Conservation (phyloP, 2,888 invertebrate species). For the Drosophila affinis region DNA sequence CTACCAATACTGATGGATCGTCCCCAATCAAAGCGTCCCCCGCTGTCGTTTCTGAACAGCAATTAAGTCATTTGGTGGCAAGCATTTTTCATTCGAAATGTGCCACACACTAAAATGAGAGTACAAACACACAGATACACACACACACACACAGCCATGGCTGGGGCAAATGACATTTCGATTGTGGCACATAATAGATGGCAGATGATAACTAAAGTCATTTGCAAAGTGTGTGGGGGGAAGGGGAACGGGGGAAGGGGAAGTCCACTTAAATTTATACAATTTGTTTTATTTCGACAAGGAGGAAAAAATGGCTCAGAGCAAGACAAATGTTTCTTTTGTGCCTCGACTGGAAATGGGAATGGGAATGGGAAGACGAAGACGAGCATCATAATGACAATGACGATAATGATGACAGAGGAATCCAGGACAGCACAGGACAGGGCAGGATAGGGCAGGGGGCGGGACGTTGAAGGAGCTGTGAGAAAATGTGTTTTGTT, state of each 20-base stretch:
- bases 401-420: conserved; percentile 20
- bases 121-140: not conserved
- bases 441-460: conserved; percentile 32
- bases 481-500: conserved; percentile 54
- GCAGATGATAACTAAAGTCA: conserved; percentile 63
- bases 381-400: conserved; percentile 41
- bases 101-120: conserved; percentile 14
- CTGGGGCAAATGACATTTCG: conserved; percentile 56
- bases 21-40: not conserved
- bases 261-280: conserved; percentile 58
- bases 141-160: not conserved
- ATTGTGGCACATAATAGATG: conserved; percentile 65
- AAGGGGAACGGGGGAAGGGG: not conserved
- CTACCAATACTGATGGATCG: not conserved
- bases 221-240: conserved; percentile 52
- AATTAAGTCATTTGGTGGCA: conserved; percentile 34
- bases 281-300: conserved; percentile 69
- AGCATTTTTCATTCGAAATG: conserved; percentile 46
- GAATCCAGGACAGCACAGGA: conserved; percentile 16
- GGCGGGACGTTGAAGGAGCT: conserved; percentile 7
- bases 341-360: conserved; percentile 46
- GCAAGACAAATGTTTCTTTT: conserved; percentile 69
- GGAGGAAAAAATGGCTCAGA: conserved; percentile 38
- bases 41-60: conserved; percentile 1
- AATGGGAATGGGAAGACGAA: conserved; percentile 51